Evolutionary conservation across 2,113 vertebrate species (phyloP), one percentile per base, ranked within the genome.

Genomic region (Peromyscus maniculatus): DNA sequence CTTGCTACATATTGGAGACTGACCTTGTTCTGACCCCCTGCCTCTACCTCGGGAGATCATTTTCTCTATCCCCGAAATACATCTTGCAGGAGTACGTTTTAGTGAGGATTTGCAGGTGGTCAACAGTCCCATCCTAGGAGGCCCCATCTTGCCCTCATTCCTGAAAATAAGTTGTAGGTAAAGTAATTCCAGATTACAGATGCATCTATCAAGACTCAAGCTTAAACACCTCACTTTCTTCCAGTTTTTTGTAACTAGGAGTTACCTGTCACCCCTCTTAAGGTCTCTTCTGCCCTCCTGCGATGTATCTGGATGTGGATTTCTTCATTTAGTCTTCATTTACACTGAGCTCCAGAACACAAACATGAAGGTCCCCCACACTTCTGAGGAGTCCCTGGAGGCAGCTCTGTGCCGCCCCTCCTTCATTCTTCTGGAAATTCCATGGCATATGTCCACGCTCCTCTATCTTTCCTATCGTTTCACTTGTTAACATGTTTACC

Each of bases 131-230:
- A 66, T 52, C 77, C 22, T 49, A 26, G 33, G 80, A 88, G 78
- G 46, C 46, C 78, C 49, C 64, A 90, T 66, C 0, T n/a, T 77
- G 43, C 8, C 21, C n/a, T 91, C 62, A 87, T 75, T 96, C 94
- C 86, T 64, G 33, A 89, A 95, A 93, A 91, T 16, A 87, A 39
- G 4, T 75, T 86, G 28, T 75, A 62, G 26, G 46, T 80, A 88
- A 52, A 79, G 78, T 71, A 55, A 39, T 55, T 82, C 78, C 87
- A 90, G 6, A 7, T 79, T 78, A 67, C 16, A 57, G 62, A n/a
- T 39, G 43, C 24, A 62, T 86, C 43, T 92, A 19, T 89, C 22
- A 52, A 49, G 46, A 83, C 31, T 57, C 78, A 13, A 22, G 84
- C 43, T 86, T 46, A 26, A 43, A n/a, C 31, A 46, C 36, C 28